Conservation (phyloP, 2,797 vertebrate species). For the Sus cebifrons region DNA sequence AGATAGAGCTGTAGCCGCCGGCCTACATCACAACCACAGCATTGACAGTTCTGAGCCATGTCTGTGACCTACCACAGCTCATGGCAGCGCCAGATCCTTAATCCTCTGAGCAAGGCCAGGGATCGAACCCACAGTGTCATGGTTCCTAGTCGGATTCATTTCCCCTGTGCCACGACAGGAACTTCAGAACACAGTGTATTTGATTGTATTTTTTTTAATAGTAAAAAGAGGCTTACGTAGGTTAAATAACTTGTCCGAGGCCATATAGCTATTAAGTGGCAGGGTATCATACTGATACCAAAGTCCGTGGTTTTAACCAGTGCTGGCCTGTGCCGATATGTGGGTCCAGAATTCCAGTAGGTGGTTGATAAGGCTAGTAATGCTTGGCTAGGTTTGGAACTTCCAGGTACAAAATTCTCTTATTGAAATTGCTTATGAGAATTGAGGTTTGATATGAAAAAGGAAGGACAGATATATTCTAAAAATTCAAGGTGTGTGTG, state of each 20-base stretch:
- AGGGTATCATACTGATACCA: neutral
- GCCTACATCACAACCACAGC: too few species aligned
- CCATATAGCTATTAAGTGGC: neutral
- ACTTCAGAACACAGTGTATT: neutral
- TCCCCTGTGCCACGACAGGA: too few species aligned
- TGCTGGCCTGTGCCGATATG: neutral
- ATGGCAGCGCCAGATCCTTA: too few species aligned
- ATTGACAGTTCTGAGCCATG: too few species aligned
- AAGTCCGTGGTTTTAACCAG: neutral
- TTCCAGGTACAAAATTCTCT: neutral
- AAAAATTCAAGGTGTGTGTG: conserved; percentile 24
- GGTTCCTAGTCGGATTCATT: too few species aligned
- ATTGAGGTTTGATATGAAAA: neutral
- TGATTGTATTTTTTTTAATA: neutral
- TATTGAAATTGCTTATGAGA: neutral
- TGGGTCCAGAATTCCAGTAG: neutral
- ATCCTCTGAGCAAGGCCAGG: too few species aligned
- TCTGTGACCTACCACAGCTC: too few species aligned
- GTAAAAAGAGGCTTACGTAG: neutral
- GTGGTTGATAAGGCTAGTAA: neutral
- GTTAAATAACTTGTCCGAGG: conserved; percentile 13
- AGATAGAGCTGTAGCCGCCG: too few species aligned
- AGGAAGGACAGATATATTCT: neutral
- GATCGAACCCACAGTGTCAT: too few species aligned
- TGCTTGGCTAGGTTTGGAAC: neutral